phyloP scores from a whole-genome alignment of 2,113 vertebrate species.

The Halcyon senegalensis region DNA sequence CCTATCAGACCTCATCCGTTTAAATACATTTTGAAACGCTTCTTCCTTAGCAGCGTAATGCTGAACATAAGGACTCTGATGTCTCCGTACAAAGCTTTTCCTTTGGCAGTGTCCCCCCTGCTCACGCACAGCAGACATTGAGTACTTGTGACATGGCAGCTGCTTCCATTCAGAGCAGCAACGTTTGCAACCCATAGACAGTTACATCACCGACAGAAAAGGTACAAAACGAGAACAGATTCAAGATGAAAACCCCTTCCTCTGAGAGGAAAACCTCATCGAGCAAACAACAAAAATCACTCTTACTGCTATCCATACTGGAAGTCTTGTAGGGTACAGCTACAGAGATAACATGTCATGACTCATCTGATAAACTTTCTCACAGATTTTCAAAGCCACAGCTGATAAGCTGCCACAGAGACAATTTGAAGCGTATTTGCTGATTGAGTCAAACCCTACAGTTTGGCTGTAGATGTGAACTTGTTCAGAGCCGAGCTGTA shows the following conservation, averaged over 20 bases:
- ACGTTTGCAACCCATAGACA: neutral
- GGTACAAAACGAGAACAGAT: conserved; percentile 2
- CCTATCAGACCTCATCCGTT: neutral
- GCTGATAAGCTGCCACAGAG: neutral
- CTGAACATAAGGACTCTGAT: conserved; percentile 13
- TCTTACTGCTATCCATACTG: neutral
- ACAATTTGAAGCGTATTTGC: neutral
- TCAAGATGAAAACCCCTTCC: neutral
- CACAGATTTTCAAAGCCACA: neutral
- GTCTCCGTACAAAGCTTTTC: conserved; percentile 6
- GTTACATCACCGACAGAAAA: neutral
- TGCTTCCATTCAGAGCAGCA: conserved; percentile 18
- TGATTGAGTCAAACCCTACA: neutral
- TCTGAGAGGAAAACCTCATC: neutral
- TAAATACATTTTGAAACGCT: conserved; percentile 24
- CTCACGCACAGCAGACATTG: neutral
- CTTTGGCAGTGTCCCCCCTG: neutral
- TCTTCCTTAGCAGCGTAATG: conserved; percentile 13
- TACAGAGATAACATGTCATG: neutral
- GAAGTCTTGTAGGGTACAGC: neutral
- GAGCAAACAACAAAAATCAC: neutral
- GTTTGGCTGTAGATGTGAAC: neutral
- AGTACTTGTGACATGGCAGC: conserved; percentile 18
- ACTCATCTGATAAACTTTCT: neutral
- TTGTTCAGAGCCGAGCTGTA: neutral